phyloP scores from a whole-genome alignment of 2,888 invertebrate species.

The Xiphydria camelus region DNA sequence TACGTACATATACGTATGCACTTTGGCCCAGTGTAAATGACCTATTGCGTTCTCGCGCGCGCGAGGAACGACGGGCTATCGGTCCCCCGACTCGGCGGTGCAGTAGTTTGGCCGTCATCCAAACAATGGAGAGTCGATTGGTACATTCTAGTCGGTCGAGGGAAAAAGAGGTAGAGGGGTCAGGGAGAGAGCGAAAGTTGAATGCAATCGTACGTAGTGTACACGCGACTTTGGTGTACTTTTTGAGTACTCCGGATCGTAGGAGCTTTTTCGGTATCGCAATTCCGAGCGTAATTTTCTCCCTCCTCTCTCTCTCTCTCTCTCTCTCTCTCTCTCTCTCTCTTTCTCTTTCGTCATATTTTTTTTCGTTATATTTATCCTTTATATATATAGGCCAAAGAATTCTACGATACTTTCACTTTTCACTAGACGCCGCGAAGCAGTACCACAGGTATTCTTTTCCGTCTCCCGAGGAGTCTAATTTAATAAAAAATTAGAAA shows the following conservation, averaged over 20 bases:
- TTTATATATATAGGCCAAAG: too few species aligned
- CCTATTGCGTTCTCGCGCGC: neutral
- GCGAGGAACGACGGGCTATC: too few species aligned
- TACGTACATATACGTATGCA: too few species aligned
- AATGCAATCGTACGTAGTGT: neutral
- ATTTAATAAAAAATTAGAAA: too few species aligned
- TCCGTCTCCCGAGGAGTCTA: too few species aligned
- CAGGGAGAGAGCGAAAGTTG: slow-evolving; percentile 1
- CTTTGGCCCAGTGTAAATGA: neutral
- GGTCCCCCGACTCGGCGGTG: neutral
- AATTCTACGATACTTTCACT: too few species aligned
- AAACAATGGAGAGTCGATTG: slow-evolving; percentile 21
- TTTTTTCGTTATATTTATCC: too few species aligned
- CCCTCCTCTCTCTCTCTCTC: neutral
- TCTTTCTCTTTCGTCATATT: too few species aligned
- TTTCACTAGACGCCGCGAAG: too few species aligned
- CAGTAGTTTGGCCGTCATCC: slow-evolving; percentile 25
- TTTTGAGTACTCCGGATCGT: too few species aligned
- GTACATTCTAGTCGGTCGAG: slow-evolving; percentile 20
- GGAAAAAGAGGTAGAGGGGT: slow-evolving; percentile 2
- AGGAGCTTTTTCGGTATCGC: neutral
- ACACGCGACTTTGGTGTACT: too few species aligned
- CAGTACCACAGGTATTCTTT: too few species aligned
- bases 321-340: slow-evolving; percentile 2
- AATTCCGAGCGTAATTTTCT: slow-evolving; percentile 9